phyloP scores from a whole-genome alignment of 2,113 vertebrate species.

The Rhadina sibilatrix region DNA sequence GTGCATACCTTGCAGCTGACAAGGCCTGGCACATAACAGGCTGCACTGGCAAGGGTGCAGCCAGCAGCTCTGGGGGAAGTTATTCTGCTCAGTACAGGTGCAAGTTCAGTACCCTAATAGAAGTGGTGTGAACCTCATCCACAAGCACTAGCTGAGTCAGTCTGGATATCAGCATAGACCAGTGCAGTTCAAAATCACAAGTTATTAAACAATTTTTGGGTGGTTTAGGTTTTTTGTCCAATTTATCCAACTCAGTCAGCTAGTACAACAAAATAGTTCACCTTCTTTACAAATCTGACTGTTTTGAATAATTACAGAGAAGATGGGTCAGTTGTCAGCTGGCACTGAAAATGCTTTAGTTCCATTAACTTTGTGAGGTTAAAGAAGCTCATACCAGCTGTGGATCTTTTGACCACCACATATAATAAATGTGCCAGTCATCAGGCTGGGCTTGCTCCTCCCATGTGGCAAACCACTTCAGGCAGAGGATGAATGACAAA shows the following conservation, averaged over 20 bases:
- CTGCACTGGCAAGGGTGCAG: not conserved
- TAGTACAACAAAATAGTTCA: not conserved
- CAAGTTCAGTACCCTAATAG: not conserved
- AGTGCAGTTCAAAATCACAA: not conserved
- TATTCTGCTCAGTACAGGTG: not conserved
- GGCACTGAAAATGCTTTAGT: not conserved
- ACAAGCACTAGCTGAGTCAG: not conserved
- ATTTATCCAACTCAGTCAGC: not conserved
- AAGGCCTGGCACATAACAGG: fast-evolving
- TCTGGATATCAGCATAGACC: not conserved
- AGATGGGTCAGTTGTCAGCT: not conserved
- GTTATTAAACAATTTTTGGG: not conserved
- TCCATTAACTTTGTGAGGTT: not conserved
- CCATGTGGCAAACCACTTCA: not conserved
- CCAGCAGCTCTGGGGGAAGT: not conserved
- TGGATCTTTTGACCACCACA: not conserved
- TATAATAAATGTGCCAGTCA: not conserved
- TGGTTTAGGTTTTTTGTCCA: not conserved
- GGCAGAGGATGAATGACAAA: not conserved
- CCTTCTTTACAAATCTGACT: not conserved
- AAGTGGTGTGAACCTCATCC: not conserved
- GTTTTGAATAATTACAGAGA: not conserved
- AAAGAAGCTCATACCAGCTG: not conserved
- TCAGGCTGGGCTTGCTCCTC: not conserved
- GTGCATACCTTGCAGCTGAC: not conserved